Base-by-base conservation (phyloP, 1,140 invertebrate genomes). In the Drosophila arizonae region DNA sequence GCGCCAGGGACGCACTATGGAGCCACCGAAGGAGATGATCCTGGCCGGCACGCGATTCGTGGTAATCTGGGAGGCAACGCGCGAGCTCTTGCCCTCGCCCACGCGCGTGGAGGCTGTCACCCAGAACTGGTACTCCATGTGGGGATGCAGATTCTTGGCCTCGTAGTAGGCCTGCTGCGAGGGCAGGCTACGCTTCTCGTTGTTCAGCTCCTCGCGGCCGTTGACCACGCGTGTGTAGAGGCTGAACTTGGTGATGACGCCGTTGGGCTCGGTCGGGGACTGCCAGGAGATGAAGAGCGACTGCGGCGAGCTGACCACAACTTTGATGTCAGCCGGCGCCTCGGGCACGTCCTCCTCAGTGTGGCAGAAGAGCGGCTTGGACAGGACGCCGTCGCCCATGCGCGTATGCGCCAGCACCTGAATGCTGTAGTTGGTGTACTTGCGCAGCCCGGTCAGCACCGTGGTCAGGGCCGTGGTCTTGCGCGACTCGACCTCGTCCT, bases 281-380 rank as follows among this genome's bases (percentile, higher is more conserved):
- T 95, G 92, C 97, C 97, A 97, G 0, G 96, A 96, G 8, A 97
- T 95, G 67, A 96, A 93, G 1, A 97, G 92, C 1, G 95, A 95
- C 77, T 95, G 95, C 1, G 94, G 93, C 6, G 95, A 95, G 72
- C 95, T 95, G 1, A 96, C 94, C 33, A 96, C 94, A 1, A 96
- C 96, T 92, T 97, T 97, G 43, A 97, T 96, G 78, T 96, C 95
- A 0, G 94, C 94, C 11, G 97, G 97, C 41, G 94, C 93, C 33
- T 95, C 96, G 6, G 97, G 97, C 54, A 95, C 97, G 92, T 97
- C 96, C 93, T 97, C 96, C 64, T 96, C 95, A 2, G 97, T 98
- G 74, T 95, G 94, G 77, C 97, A 97, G 79, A 94, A 96, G 21
- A 95, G 93, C 0, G 95, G 93, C 55, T 93, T 91, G 4, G 96